Evolutionary conservation across 2,797 vertebrate genomes (phyloP).

Genomic region (Crocidura indochinensis): DNA sequence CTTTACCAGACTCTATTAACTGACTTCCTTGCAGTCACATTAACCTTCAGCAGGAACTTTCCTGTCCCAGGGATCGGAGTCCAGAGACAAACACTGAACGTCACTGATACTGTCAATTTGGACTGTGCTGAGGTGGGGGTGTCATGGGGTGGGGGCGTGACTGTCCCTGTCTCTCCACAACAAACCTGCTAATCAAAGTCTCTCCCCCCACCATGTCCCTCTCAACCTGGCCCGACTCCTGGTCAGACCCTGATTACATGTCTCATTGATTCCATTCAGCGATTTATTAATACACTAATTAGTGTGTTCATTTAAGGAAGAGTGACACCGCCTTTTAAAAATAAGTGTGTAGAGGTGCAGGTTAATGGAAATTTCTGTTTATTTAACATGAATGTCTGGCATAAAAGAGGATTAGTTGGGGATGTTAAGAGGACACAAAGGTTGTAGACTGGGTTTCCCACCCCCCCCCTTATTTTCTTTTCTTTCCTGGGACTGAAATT

Average conservation of each 20-base stretch:
- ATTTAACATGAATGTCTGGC: conserved; percentile 75
- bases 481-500: conserved; percentile 57
- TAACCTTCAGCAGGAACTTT: conserved; percentile 74
- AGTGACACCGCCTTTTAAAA: conserved; percentile 78
- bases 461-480: background rate
- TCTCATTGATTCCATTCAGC: conserved; percentile 86
- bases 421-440: conserved; percentile 79
- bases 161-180: conserved; percentile 77
- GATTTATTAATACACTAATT: conserved; percentile 87
- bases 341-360: conserved; percentile 80
- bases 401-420: conserved; percentile 79
- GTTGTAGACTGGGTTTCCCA: background rate
- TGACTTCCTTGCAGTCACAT: conserved; percentile 41
- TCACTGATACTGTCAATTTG: conserved; percentile 35
- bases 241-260: conserved; percentile 85
- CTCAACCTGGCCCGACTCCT: conserved; percentile 72
- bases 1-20: conserved; percentile 71
- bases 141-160: conserved; percentile 34
- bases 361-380: conserved; percentile 86
- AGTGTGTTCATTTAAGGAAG: conserved; percentile 83
- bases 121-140: conserved; percentile 60
- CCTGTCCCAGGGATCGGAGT: conserved; percentile 34
- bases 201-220: background rate
- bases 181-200: conserved; percentile 80
- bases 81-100: conserved; percentile 70